A percentile compares a stretch with the other conserved stretches of the same genome.
Evolutionary conservation across 2,888 invertebrate genomes (phyloP).

Genomic region (Trissolcus brochymenae): DNA sequence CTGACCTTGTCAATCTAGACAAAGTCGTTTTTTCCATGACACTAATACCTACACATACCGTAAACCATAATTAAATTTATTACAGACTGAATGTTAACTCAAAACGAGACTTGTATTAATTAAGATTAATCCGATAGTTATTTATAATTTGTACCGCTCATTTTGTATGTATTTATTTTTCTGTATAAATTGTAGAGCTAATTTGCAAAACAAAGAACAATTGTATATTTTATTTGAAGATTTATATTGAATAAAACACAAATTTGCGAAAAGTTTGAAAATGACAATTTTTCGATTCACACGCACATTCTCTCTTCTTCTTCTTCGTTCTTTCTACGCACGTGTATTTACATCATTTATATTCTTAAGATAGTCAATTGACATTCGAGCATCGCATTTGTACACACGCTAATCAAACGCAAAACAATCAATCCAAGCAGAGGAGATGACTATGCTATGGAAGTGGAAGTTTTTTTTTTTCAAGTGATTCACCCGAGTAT

Average conservation of each 20-base stretch:
- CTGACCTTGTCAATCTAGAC: slow-evolving; percentile 7
- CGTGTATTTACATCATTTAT: slow-evolving; percentile 18
- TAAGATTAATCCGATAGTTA: slow-evolving; percentile 8
- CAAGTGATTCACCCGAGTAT: slow-evolving; percentile 17
- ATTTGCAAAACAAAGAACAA: slow-evolving; percentile 11
- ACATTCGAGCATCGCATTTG: slow-evolving; percentile 17
- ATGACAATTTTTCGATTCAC: too few species aligned
- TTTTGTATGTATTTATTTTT: slow-evolving; percentile 14
- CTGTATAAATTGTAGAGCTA: background rate
- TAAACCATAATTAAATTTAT: slow-evolving; percentile 2
- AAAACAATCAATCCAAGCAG: slow-evolving; percentile 2
- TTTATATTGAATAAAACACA: slow-evolving; percentile 18
- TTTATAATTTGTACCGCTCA: slow-evolving; percentile 12
- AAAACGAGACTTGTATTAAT: slow-evolving; percentile 6
- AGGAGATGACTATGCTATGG: slow-evolving; percentile 9
- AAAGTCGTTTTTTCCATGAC: slow-evolving; percentile 5
- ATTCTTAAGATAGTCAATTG: slow-evolving; percentile 20
- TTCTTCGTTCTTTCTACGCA: background rate
- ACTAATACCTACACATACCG: background rate
- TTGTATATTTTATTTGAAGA: slow-evolving; percentile 22
- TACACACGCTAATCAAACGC: slow-evolving; percentile 3
- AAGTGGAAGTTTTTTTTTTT: slow-evolving; percentile 12
- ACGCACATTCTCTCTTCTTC: too few species aligned
- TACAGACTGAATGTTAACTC: slow-evolving; percentile 17
- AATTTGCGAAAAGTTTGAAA: slow-evolving; percentile 5